Base-by-base conservation (phyloP, 2,113 vertebrate genomes). In the Bufo gargarizans region DNA sequence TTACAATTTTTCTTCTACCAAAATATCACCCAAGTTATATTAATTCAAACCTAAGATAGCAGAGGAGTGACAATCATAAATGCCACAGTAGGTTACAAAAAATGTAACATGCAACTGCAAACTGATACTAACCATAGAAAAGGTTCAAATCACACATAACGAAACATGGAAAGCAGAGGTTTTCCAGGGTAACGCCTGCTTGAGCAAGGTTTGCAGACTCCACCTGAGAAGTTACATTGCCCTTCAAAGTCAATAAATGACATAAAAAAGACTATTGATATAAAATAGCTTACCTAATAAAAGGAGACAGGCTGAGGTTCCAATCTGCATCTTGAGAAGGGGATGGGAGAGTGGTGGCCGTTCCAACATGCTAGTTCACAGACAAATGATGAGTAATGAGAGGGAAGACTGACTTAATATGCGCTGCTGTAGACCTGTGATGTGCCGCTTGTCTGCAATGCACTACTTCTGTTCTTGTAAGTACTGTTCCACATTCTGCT, bases 211-310 rank as follows among this genome's bases (percentile, higher is more conserved):
- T 43, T 45, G 2, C 69, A 1, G 33, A 72, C 10, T 43, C 33
- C 33, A 74, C 6, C 6, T 19, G 47, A 76, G 14, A 19, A 3
- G 72, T 20, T 47, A 4, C 47, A 50, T 20, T 49, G 50, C 3
- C 13, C 72, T 8, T 17, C 6, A 47, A 74, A 47, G 17, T 50
- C 8, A 9, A 45, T 2, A 76, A 76, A 9, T 0, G 6, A 43
- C 53, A 58, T 78, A 22, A 11, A 50, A 77, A 50, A 69, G 9
- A n/a, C 10, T 14, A 71, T 71, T 12, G 11, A 10, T 43, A 47
- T 0, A 78, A 86, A 55, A 86, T 17, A 69, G 47, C 86, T 87
- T 87, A 87, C 86, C 22, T 79, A 61, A 11, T 22, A 87, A 33
- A 53, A 82, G 22, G 3, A 87, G 33, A 45, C 12, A 55, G 63